phyloP scores from a whole-genome alignment of 2,888 invertebrate genomes.

The Prostheceraeus crozeri region DNA sequence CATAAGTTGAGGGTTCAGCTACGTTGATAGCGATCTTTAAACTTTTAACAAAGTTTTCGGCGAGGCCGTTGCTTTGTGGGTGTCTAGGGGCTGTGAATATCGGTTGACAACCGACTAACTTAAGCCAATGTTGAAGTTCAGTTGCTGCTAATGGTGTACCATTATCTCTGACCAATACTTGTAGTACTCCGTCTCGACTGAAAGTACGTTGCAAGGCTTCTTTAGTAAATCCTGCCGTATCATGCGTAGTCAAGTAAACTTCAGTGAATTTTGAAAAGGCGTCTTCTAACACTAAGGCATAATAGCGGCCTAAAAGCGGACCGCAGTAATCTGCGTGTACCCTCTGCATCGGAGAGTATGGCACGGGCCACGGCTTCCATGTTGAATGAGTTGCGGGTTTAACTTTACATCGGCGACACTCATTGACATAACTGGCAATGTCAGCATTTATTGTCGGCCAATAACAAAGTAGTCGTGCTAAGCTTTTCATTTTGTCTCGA shows the following conservation, averaged over 20 bases:
- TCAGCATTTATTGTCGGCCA: too few relatives aligned
- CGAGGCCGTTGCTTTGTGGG: neutral
- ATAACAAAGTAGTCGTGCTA: too few relatives aligned
- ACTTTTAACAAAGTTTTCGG: slow-evolving; percentile 25
- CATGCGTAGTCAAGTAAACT: too few relatives aligned
- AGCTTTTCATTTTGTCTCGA: slow-evolving; percentile 16
- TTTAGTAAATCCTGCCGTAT: too few relatives aligned
- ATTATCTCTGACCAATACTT: slow-evolving; percentile 27
- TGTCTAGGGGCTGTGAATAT: slow-evolving; percentile 21
- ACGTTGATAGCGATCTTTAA: neutral
- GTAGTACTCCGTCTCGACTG: slow-evolving; percentile 13
- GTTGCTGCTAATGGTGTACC: slow-evolving; percentile 5
- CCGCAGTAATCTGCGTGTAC: slow-evolving; percentile 27
- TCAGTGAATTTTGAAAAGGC: too few relatives aligned
- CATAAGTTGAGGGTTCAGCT: slow-evolving; percentile 3
- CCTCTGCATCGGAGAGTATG: slow-evolving; percentile 14
- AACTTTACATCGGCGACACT: too few relatives aligned
- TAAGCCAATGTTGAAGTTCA: slow-evolving; percentile 21
- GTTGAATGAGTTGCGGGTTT: too few relatives aligned
- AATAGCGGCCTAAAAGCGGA: too few relatives aligned
- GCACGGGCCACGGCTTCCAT: slow-evolving; percentile 18
- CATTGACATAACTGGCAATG: too few relatives aligned
- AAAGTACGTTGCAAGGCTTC: neutral
- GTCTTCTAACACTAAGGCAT: too few relatives aligned
- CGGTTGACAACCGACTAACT: slow-evolving; percentile 19